Evolutionary conservation across 2,113 vertebrate genomes (phyloP).

Genomic region (Parotia lawesii): DNA sequence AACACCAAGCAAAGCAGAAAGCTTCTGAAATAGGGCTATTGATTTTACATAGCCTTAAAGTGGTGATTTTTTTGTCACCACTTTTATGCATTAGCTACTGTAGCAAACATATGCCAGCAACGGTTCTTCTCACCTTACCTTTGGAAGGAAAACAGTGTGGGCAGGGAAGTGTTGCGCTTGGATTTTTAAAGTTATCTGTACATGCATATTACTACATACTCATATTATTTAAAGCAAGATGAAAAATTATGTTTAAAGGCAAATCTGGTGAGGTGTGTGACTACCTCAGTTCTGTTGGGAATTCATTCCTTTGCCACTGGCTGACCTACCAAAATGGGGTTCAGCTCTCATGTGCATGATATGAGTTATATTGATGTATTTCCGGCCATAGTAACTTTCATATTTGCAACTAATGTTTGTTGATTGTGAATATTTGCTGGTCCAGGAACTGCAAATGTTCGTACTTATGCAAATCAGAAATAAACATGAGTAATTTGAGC

Average conservation of each 20-base stretch:
- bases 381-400: background rate
- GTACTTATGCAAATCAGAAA: background rate
- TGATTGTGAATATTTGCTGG: background rate
- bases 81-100: background rate
- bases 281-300: background rate
- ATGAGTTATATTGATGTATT: background rate
- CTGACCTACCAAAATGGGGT: background rate
- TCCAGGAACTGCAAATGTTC: background rate
- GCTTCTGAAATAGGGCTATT: background rate
- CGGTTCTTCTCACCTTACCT: conserved; percentile 18
- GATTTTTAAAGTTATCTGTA: conserved; percentile 1
- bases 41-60: background rate
- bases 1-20: background rate
- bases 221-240: background rate
- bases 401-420: background rate
- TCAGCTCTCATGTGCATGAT: background rate
- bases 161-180: background rate
- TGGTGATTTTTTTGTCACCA: background rate
- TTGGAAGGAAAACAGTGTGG: conserved; percentile 10
- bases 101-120: conserved; percentile 4
- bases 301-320: background rate
- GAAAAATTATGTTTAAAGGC: background rate
- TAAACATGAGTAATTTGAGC: background rate
- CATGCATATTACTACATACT: background rate
- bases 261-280: background rate